Percentiles rank a stretch among this genome's conserved stretches.
Conservation (phyloP, 2,797 vertebrate genomes). For the Thamnophis elegans region DNA sequence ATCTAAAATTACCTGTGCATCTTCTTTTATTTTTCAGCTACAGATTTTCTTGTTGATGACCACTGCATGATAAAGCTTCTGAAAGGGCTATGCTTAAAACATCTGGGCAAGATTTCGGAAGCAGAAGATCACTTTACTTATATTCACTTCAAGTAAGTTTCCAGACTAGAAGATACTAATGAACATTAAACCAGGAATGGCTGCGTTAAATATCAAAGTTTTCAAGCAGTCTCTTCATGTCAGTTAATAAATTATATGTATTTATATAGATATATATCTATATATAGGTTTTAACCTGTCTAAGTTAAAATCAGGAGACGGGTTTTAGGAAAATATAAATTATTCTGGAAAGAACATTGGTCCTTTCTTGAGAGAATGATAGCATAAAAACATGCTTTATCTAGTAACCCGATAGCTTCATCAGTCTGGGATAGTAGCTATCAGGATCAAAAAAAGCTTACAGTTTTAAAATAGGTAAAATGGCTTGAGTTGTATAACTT, state of each 20-base stretch:
- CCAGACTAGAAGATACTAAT: constrained; percentile 24
- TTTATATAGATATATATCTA: not conserved
- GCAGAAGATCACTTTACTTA: constrained; percentile 93
- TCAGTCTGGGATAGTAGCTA: not conserved
- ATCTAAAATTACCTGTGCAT: not conserved
- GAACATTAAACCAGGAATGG: constrained; percentile 4
- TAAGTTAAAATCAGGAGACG: not conserved
- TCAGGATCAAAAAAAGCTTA: not conserved
- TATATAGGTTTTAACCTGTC: not conserved
- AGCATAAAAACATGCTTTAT: not conserved
- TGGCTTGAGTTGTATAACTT: not conserved
- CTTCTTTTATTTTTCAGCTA: constrained; percentile 71
- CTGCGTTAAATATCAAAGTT: not conserved
- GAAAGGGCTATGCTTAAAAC: constrained; percentile 93
- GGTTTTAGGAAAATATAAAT: not conserved
- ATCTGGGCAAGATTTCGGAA: constrained; percentile 85
- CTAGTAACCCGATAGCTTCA: not conserved
- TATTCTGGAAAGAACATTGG: not conserved
- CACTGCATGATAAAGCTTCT: constrained; percentile 90
- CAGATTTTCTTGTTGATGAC: constrained; percentile 87
- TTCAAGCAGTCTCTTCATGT: not conserved
- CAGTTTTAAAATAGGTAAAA: not conserved
- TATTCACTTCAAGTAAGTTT: constrained; percentile 77
- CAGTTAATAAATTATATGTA: not conserved
- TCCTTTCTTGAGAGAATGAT: not conserved